Conservation (phyloP, 2,797 vertebrate species). For the Etheostoma perlongum region DNA sequence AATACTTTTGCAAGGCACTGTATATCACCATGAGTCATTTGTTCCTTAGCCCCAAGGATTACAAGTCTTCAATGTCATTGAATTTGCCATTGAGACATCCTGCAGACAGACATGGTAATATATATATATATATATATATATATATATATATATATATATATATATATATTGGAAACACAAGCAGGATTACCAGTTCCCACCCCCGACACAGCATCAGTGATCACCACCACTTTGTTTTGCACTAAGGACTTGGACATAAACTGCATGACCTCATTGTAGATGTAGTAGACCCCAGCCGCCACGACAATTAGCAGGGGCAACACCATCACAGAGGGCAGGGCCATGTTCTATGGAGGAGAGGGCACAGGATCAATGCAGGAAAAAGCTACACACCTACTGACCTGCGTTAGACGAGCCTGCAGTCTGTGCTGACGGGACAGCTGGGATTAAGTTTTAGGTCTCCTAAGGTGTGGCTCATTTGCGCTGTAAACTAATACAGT, state of each 20-base stretch:
- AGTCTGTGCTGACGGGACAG: conserved; percentile 4
- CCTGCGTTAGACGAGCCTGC: conserved; percentile 15
- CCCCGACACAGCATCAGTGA: conserved; percentile 94
- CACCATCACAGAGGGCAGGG: conserved; percentile 83
- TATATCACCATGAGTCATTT: conserved; percentile 6
- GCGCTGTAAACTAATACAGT: conserved; percentile 13
- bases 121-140: background rate
- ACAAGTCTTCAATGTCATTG: background rate
- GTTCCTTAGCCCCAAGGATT: background rate
- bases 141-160: background rate
- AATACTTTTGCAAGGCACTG: no score
- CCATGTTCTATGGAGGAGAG: conserved; percentile 84
- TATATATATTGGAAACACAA: background rate
- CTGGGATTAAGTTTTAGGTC: conserved; percentile 18
- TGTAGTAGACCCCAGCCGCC: conserved; percentile 91
- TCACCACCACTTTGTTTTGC: conserved; percentile 96
- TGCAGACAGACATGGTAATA: background rate
- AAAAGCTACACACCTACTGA: conserved; percentile 24
- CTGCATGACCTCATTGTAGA: conserved; percentile 90
- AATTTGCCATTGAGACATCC: conserved; percentile 6
- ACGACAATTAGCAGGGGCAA: conserved; percentile 90
- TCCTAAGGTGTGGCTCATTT: conserved; percentile 1
- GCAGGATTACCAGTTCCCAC: conserved; percentile 89
- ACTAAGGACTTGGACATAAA: conserved; percentile 92
- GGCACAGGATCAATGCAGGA: conserved; percentile 10